These are phyloP conservation scores for Mamestra brassicae DNA, from an alignment of 2,888 invertebrate genomes.

Conservation along the genomic window DNA sequence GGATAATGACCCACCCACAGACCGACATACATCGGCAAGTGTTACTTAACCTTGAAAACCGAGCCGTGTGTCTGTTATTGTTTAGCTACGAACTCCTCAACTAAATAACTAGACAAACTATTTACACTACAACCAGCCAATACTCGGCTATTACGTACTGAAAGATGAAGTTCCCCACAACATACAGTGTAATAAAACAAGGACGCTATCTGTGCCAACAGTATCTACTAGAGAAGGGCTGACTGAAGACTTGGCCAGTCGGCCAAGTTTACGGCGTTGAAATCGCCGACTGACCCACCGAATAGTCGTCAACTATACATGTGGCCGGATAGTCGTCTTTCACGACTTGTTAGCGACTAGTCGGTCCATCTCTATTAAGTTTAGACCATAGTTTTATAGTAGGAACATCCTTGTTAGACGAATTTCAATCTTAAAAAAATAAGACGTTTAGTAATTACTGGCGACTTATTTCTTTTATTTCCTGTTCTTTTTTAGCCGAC, in stretches of 20 bases:
- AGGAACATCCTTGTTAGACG: background rate
- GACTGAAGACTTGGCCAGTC: background rate
- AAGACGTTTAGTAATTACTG: background rate
- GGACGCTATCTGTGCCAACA: conserved; percentile 44
- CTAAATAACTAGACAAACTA: background rate
- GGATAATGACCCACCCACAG: no score
- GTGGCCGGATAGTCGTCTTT: background rate
- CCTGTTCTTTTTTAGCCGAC: background rate
- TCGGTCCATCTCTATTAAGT: background rate
- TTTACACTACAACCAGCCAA: background rate
- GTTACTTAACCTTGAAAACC: no score
- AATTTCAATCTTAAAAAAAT: background rate
- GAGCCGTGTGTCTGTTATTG: no score
- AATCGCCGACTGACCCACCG: background rate
- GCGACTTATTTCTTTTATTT: background rate
- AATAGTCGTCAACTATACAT: background rate
- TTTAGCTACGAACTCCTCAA: no score
- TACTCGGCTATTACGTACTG: background rate
- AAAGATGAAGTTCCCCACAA: conserved; percentile 21
- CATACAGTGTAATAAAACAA: conserved; percentile 32
- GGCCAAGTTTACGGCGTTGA: background rate
- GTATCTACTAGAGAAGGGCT: conserved; percentile 4
- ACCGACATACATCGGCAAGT: no score
- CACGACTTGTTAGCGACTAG: background rate
- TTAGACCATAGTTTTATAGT: background rate